phyloP scores from a whole-genome alignment of 2,113 vertebrate genomes.

The Upupa epops region DNA sequence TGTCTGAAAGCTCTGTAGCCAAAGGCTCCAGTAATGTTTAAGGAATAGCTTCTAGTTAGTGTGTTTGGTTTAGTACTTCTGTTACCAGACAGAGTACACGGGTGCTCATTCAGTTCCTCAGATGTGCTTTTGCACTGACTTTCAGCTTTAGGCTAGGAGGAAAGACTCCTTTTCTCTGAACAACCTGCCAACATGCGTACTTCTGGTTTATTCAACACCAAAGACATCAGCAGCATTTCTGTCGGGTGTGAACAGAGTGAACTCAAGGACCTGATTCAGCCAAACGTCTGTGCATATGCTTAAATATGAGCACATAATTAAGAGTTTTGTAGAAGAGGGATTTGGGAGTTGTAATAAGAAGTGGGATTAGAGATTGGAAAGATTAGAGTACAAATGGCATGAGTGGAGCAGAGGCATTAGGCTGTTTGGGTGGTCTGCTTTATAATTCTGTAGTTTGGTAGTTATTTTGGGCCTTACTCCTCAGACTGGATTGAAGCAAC shows the following conservation, averaged over 20 bases:
- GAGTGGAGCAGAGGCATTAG: not conserved
- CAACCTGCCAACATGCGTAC: not conserved
- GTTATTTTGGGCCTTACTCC: not conserved
- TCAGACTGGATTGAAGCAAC: not conserved
- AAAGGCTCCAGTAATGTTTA: not conserved
- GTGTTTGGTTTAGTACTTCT: not conserved
- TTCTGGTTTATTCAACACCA: not conserved
- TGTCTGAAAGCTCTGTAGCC: not conserved
- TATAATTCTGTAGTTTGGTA: not conserved
- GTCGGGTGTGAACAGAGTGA: not conserved
- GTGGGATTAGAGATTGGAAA: conserved; percentile 4
- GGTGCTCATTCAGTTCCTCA: not conserved
- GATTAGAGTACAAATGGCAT: not conserved
- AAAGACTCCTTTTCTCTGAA: not conserved
- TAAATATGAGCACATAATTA: not conserved
- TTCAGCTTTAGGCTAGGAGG: not conserved
- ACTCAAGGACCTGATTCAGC: not conserved
- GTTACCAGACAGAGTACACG: not conserved
- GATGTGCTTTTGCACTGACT: not conserved
- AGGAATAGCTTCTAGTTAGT: not conserved
- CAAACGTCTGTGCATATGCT: not conserved
- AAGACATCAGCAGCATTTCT: not conserved
- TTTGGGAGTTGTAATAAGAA: conserved; percentile 40
- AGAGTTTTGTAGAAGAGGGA: not conserved
- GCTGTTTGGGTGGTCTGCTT: not conserved